These are phyloP conservation scores for Mus spretus DNA, from an alignment of 2,797 vertebrate species.

Conservation along the genomic window DNA sequence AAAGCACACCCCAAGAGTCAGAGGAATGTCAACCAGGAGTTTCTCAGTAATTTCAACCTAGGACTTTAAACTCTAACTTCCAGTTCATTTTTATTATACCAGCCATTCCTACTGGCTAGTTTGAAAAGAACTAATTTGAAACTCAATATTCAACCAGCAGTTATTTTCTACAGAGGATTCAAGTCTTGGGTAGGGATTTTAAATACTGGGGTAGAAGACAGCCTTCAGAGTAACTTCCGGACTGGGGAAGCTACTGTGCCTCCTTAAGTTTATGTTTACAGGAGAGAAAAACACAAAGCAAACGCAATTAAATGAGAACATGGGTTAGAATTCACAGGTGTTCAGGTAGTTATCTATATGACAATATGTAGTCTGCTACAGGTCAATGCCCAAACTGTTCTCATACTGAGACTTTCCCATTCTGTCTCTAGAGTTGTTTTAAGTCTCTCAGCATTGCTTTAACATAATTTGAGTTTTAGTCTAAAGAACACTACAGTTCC, in stretches of 20 bases:
- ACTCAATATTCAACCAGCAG: slow-evolving; percentile 19
- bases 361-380: background rate
- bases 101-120: background rate
- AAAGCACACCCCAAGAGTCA: slow-evolving; percentile 14
- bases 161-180: slow-evolving; percentile 37
- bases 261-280: slow-evolving; percentile 17
- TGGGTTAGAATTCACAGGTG: background rate
- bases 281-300: slow-evolving; percentile 43
- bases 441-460: slow-evolving; percentile 52
- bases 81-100: slow-evolving; percentile 1
- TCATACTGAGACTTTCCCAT: slow-evolving; percentile 1
- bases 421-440: background rate
- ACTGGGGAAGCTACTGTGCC: background rate
- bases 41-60: slow-evolving; percentile 22
- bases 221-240: slow-evolving; percentile 7
- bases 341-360: background rate
- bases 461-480: slow-evolving; percentile 26
- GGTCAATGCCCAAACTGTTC: background rate
- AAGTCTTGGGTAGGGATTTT: slow-evolving; percentile 3
- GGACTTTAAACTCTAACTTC: slow-evolving; percentile 1
- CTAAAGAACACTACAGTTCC: background rate
- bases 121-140: slow-evolving; percentile 46
- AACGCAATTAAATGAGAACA: background rate
- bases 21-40: background rate
- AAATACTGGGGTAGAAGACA: slow-evolving; percentile 47